A percentile compares a stretch with the other conserved stretches of the same genome.
Conservation (phyloP, 2,113 vertebrate species). For the Galbula dea region DNA sequence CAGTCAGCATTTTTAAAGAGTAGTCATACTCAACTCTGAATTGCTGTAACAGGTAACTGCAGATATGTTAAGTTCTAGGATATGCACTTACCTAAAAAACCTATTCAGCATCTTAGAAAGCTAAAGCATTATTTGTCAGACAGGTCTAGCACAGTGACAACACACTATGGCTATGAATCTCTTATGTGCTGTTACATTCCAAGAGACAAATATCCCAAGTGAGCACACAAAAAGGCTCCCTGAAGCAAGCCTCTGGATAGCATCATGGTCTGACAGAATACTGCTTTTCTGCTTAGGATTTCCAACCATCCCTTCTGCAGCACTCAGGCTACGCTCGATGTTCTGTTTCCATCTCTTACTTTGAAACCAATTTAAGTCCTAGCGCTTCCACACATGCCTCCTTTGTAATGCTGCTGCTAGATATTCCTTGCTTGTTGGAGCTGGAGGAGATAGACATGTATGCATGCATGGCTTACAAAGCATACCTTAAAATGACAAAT, state of each 20-base stretch:
- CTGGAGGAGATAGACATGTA: background rate
- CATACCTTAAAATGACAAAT: background rate
- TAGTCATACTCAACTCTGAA: background rate
- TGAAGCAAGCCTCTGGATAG: background rate
- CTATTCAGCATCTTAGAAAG: background rate
- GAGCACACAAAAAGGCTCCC: background rate
- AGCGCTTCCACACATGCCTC: background rate
- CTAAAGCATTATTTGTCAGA: background rate
- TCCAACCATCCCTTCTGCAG: background rate
- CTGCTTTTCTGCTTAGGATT: background rate
- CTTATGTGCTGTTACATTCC: accelerated
- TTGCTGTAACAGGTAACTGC: background rate
- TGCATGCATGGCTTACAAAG: background rate
- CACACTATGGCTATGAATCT: background rate
- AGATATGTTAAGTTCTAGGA: background rate
- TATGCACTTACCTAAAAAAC: background rate
- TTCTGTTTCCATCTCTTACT: background rate
- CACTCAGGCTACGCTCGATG: background rate
- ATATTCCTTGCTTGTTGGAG: background rate
- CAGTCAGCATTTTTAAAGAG: background rate
- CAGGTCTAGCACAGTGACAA: background rate
- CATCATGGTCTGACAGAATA: background rate
- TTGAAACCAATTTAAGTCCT: background rate
- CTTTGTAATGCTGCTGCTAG: background rate
- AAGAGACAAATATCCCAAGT: background rate